Percentiles rank a stretch among this genome's conserved stretches.
These are phyloP conservation scores for Otolemur crassicaudatus DNA, from an alignment of 2,797 vertebrate species.

Conservation along the genomic window DNA sequence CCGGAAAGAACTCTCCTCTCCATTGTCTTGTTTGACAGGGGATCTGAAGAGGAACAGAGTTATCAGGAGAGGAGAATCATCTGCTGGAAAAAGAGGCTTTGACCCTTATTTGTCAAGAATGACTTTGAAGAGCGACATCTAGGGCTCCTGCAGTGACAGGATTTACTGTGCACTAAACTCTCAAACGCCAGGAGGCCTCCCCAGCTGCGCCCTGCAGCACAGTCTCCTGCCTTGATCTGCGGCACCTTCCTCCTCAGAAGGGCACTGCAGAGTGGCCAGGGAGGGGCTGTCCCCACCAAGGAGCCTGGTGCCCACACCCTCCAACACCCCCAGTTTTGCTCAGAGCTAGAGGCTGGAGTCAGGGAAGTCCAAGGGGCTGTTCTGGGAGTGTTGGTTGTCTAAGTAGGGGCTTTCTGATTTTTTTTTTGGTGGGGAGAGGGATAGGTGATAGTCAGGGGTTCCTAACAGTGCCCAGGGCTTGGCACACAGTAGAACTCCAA, in stretches of 20 bases:
- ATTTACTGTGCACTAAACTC: neutral
- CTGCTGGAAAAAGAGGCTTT: neutral
- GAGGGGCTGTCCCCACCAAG: neutral
- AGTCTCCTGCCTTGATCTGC: neutral
- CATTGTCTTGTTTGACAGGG: neutral
- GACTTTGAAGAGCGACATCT: neutral
- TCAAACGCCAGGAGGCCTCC: neutral
- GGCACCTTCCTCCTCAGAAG: no score
- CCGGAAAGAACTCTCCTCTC: neutral
- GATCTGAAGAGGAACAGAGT: neutral
- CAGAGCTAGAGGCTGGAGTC: neutral
- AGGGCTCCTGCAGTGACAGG: neutral
- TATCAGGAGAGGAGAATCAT: neutral
- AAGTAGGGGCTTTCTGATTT: accelerated
- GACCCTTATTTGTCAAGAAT: neutral
- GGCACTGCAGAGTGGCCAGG: neutral
- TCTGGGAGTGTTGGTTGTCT: neutral
- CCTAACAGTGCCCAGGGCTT: neutral
- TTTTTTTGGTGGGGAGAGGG: neutral
- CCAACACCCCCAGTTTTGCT: neutral
- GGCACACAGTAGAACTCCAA: accelerated
- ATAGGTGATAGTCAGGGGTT: neutral
- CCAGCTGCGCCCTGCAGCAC: accelerated
- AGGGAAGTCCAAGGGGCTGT: accelerated
- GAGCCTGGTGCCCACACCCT: accelerated